Evolutionary conservation across 2,888 invertebrate species (phyloP), one percentile per base, ranked within the genome.

Genomic region (Lasiommata megera): DNA sequence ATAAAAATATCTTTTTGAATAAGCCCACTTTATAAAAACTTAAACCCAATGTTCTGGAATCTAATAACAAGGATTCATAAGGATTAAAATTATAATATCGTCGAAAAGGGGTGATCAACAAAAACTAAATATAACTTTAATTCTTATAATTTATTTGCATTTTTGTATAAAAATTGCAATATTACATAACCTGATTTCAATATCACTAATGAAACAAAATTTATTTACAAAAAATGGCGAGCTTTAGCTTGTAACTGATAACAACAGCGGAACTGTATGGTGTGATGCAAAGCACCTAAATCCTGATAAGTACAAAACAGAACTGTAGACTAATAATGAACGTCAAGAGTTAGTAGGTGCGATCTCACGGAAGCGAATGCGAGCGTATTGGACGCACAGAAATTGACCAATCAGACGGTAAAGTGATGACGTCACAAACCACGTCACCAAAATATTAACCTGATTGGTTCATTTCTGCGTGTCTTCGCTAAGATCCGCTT

Each of bases 91-190:
- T n/a, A n/a, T n/a, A n/a, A n/a, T n/a, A n/a, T n/a, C n/a, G 6
- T 8, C 1, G n/a, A 43, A 11, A 18, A 23, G 5, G 16, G 37
- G 41, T 41, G 18, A 28, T 38, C n/a, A 51, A 59, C 14, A 59
- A 44, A 60, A 56, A 40, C 37, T 58, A 61, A 66, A 60, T 58
- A 61, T 67, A 53, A 61, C 38, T 46, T 46, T 63, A 66, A 68
- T 67, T 72, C 79, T 84, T 84, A 87, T 76, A 76, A 73, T 88
- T 87, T 88, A 88, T 84, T 88, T 83, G 82, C 81, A 82, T 78
- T 86, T 84, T 88, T 87, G 87, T 90, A 90, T 88, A 89, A 89
- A 89, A 89, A 84, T 85, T 84, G 88, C 82, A 81, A 81, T 86
- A 79, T 77, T 85, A 85, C 80, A 84, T 80, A 79, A 80, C 84